Evolutionary conservation across 1,140 invertebrate genomes (phyloP).

Genomic region (Tetranychus urticae): DNA sequence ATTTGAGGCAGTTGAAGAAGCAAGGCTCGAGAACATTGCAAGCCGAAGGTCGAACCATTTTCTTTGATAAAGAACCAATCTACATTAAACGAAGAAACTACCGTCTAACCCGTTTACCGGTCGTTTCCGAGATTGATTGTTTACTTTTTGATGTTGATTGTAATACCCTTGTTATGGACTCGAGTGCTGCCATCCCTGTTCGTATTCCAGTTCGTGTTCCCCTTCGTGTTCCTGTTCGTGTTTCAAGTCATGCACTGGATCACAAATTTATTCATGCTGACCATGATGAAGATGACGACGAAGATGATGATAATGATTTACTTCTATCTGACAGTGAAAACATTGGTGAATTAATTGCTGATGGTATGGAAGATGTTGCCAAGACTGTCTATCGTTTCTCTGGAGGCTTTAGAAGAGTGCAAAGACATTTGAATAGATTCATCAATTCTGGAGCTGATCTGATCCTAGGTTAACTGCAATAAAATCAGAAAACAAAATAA

Average conservation of each 20-base stretch:
- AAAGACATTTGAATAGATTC: neutral
- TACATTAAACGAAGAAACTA: neutral
- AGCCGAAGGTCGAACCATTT: neutral
- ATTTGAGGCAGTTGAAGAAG: neutral
- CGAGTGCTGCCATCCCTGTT: neutral
- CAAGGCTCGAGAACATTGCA: neutral
- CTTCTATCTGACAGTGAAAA: neutral
- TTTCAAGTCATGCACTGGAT: neutral
- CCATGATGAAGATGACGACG: neutral
- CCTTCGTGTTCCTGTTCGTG: neutral
- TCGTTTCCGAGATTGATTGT: neutral
- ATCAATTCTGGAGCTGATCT: neutral
- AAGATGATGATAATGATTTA: neutral
- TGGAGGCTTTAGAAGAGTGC: neutral
- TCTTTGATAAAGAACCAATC: neutral
- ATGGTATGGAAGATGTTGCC: neutral
- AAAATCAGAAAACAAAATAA: no score
- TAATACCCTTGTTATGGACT: neutral
- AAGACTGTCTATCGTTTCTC: neutral
- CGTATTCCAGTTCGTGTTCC: neutral
- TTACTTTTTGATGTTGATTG: neutral
- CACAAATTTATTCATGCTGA: neutral
- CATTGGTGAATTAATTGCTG: neutral
- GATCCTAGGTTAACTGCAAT: neutral
- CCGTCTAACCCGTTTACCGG: neutral